Evolutionary conservation across 2,797 vertebrate species (phyloP).

Genomic region (Poecilia picta): DNA sequence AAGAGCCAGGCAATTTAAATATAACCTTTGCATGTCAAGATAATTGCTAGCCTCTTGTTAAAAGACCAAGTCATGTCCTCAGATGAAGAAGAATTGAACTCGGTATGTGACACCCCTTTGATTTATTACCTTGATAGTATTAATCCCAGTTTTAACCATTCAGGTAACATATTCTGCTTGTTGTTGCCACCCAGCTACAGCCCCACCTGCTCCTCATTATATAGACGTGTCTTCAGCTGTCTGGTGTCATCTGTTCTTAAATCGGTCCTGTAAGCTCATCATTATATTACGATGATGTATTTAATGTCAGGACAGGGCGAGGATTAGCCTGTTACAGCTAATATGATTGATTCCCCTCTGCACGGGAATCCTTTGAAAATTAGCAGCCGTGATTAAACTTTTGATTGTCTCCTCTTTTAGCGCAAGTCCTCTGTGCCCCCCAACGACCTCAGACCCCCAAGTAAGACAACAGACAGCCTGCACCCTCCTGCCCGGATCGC

Average conservation of each 20-base stretch:
- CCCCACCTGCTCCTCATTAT: neutral
- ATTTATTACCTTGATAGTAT: neutral
- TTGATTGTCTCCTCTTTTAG: constrained; percentile 42
- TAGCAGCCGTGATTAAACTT: constrained; percentile 11
- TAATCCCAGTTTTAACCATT: neutral
- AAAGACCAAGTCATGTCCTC: neutral
- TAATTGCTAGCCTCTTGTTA: neutral
- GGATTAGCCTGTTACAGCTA: constrained; percentile 1
- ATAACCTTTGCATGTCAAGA: neutral
- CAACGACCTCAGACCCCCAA: constrained; percentile 66
- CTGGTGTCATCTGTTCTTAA: neutral
- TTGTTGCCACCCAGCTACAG: neutral
- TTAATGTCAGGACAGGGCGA: neutral
- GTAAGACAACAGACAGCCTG: constrained; percentile 72
- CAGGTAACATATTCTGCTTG: neutral
- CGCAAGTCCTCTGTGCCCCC: constrained; percentile 69
- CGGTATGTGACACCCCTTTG: neutral
- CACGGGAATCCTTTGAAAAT: neutral
- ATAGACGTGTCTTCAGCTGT: neutral
- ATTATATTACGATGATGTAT: neutral
- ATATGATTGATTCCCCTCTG: constrained; percentile 14
- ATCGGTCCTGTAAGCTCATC: neutral
- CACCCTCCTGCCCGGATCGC: constrained; percentile 65
- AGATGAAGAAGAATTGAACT: neutral
- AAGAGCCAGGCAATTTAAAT: neutral